Base-by-base conservation (phyloP, 1,140 invertebrate species). In the Hestina assimilis region DNA sequence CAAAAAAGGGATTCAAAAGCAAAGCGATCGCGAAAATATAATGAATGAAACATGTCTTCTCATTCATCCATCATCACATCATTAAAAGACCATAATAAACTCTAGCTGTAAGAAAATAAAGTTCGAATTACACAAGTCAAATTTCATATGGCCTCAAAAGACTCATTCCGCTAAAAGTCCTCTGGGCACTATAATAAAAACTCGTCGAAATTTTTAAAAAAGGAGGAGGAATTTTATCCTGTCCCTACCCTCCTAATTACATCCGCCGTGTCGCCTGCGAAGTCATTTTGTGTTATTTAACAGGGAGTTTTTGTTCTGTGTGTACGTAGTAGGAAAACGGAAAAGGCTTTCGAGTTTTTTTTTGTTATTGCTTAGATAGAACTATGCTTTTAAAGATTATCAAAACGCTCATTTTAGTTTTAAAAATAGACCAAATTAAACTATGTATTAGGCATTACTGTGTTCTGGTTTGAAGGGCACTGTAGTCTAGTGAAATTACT, bases 211-310 rank as follows among this genome's bases (percentile, higher is more conserved):
- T 62, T 59, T 65, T 64, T 29, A 40, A 53, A 69, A 64, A 64
- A 47, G 42, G 38, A 50, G 11, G 15, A 55, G 48, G 33, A 55
- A 46, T 59, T 55, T 53, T 59, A 41, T 57, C 52, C 57, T 59
- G 43, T 61, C 63, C 52, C 58, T 59, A 53, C 57, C 67, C 59
- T 58, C 47, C 61, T 71, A 71, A 71, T 71, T 71, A 63, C 59
- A 52, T 65, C 64, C 68, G 64, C 57, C 46, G 55, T 67, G 66
- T 63, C 66, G 66, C 66, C 56, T 60, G 40, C 59, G 41, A 55
- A 50, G 60, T 53, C 63, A 52, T 66, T 70, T 64, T 59, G 42
- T 66, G 66, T 67, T 66, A 70, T 70, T 70, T 66, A 56, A 38
- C 33, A 62, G 53, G 58, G 31, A 29, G 56, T 52, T 57, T n/a